Base-by-base conservation (phyloP, 1,140 invertebrate species). In the Nomia melanderi region DNA sequence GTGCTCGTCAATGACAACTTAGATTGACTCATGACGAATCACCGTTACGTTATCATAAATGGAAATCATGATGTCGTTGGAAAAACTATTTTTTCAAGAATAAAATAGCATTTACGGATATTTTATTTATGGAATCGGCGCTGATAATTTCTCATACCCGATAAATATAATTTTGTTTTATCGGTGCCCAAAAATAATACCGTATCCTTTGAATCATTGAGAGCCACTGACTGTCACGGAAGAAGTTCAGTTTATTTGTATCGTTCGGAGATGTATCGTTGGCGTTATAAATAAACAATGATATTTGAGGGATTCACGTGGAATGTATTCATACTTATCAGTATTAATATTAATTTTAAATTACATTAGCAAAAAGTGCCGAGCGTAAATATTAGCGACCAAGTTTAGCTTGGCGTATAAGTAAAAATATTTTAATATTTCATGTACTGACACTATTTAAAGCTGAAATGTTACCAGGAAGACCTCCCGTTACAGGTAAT, bases 391-490 rank as follows among this genome's bases (percentile, higher is more conserved):
- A 36, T 1, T 0, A 25, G 3, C 25, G 23, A 7, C n/a, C 23
- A 33, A 64, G 14, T 7, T 2, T 27, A 39, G 17, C 54, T 11
- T 41, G 33, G n/a, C 1, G 7, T 8, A 20, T 39, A 2, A 39
- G 54, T 7, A 23, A 39, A 54, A 29, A 36, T 20, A n/a, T 59
- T 59, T n/a, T 12, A 54, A 54, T 31, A 53, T 62, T 54, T 54
- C 11, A 25, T 14, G 33, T 59, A 2, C 2, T 25, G 23, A 53
- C 9, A 63, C 7, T 27, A 23, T 31, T n/a, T 31, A 17, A 27
- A 57, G 33, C 44, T 23, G 62, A n/a, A 84, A 89, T 89, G 88
- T 87, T 89, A 75, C 79, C 88, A 14, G 88, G 81, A 70, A 84
- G 88, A 27, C 60, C 85, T 50, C 63, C 84, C 25, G 83, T 88